Evolutionary conservation across 92 coral and sea anemone species (phyloP).

Genomic region (Nematostella vectensis): DNA sequence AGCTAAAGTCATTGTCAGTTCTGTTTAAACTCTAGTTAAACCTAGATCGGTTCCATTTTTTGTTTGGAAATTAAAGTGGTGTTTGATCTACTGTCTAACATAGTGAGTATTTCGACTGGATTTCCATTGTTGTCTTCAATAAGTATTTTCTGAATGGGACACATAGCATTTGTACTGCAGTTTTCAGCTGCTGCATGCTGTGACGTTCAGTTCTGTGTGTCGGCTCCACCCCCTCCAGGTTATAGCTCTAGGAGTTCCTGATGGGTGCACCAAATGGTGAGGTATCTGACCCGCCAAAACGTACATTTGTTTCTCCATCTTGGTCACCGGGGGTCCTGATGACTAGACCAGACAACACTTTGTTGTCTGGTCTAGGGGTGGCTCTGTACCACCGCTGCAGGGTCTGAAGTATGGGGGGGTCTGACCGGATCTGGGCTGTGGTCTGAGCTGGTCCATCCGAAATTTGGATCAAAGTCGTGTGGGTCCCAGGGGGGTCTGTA

Average conservation of each 20-base stretch:
- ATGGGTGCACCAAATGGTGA: no score
- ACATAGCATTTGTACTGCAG: slow-evolving; percentile 9
- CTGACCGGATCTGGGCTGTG: no score
- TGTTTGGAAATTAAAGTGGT: slow-evolving; percentile 21
- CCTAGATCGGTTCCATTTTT: slow-evolving; percentile 19
- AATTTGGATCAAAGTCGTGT: neutral
- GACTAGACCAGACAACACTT: neutral
- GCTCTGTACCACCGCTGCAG: neutral
- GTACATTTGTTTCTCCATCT: neutral
- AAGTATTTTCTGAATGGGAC: slow-evolving; percentile 55
- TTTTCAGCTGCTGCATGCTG: neutral
- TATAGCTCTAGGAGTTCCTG: no score
- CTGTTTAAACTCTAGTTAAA: slow-evolving; percentile 32
- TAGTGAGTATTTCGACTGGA: slow-evolving; percentile 36
- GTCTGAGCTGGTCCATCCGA: neutral
- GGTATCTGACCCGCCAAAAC: no score
- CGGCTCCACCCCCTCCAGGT: neutral
- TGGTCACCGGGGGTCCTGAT: neutral
- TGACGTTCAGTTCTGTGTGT: slow-evolving; percentile 5
- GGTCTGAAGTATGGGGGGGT: neutral
- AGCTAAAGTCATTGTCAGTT: slow-evolving; percentile 56
- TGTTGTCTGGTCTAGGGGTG: neutral
- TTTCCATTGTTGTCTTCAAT: slow-evolving; percentile 27
- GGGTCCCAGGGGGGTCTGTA: neutral
- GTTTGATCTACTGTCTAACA: slow-evolving; percentile 44